phyloP scores from a whole-genome alignment of 1,140 invertebrate species.

The Bacillus rossius region DNA sequence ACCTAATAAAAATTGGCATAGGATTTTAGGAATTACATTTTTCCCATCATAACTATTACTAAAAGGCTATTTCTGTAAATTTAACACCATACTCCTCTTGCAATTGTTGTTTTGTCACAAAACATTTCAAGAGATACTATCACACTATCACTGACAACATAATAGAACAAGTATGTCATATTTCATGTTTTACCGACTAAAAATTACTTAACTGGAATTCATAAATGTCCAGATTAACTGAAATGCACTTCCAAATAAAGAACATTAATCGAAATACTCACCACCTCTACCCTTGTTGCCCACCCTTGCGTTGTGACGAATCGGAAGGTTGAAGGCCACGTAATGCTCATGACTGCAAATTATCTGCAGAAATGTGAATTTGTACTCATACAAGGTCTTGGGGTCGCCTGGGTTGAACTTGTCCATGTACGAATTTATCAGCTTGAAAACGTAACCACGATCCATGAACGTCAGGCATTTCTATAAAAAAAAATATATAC shows the following conservation, averaged over 20 bases:
- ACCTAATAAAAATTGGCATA: no score
- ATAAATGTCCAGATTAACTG: no score
- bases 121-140: not conserved
- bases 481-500: slow-evolving; percentile 46
- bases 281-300: slow-evolving; percentile 33
- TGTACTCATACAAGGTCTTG: slow-evolving; percentile 73
- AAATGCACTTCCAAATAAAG: no score
- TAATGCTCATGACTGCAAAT: slow-evolving; percentile 93
- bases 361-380: slow-evolving; percentile 85
- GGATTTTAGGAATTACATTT: no score
- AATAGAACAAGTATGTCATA: not conserved
- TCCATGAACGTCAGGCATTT: slow-evolving; percentile 90
- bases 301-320: slow-evolving; percentile 48
- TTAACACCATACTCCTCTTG: no score
- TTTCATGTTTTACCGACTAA: not conserved
- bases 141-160: not conserved
- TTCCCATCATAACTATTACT: no score
- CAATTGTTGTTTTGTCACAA: not conserved
- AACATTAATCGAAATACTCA: slow-evolving; percentile 12
- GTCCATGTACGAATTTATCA: slow-evolving; percentile 82
- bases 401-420: slow-evolving; percentile 78
- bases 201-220: no score
- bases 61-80: no score
- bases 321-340: slow-evolving; percentile 79
- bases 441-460: slow-evolving; percentile 82